These are phyloP conservation scores for Nomada ruficornis DNA, from an alignment of 2,888 invertebrate genomes.

Conservation along the genomic window DNA sequence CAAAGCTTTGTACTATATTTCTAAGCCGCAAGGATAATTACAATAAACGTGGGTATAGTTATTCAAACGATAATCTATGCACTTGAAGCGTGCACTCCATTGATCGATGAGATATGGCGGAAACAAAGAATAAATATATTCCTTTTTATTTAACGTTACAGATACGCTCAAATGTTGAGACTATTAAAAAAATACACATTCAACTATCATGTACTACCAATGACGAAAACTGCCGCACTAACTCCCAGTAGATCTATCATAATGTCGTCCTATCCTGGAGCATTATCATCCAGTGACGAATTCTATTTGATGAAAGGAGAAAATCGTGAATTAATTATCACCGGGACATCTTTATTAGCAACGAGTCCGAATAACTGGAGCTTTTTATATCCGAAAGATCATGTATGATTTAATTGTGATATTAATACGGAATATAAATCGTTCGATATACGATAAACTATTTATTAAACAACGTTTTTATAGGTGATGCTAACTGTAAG, in stretches of 20 bases:
- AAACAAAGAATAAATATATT: not conserved
- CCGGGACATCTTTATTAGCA: conserved; percentile 90
- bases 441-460: not conserved
- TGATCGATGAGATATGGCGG: not conserved
- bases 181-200: conserved; percentile 94
- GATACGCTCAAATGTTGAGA: conserved; percentile 92
- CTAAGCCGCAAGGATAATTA: conserved; percentile 51
- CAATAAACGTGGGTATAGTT: conserved; percentile 44
- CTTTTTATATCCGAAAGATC: conserved; percentile 43
- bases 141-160: conserved; percentile 77
- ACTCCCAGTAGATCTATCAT: conserved; percentile 89
- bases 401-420: conserved; percentile 38
- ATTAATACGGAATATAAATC: not conserved
- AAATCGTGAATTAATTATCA: conserved; percentile 87
- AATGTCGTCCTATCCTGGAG: conserved; percentile 94
- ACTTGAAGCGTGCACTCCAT: not conserved
- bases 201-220: conserved; percentile 88
- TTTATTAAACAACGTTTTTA: conserved; percentile 5
- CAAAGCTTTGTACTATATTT: conserved; percentile 11
- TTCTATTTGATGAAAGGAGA: conserved; percentile 88
- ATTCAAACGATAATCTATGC: not conserved
- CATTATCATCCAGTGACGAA: conserved; percentile 93
- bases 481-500: conserved; percentile 91
- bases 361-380: conserved; percentile 52
- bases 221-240: conserved; percentile 81